phyloP scores from a whole-genome alignment of 37 sponge, comb jelly and placozoan genomes.

The Haliclona indistincta region DNA sequence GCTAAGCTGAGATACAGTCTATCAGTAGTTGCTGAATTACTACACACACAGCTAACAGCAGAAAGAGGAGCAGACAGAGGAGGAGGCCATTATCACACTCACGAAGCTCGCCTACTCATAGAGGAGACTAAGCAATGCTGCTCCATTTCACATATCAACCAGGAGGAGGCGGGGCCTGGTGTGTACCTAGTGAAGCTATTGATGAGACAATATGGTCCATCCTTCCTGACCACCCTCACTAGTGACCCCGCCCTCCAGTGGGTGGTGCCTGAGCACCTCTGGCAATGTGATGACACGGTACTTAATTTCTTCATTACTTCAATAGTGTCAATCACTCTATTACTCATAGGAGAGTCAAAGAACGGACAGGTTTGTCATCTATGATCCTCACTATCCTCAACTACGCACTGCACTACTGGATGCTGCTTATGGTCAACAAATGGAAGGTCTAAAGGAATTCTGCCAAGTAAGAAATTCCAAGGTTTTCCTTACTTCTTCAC shows the following conservation, averaged over 20 bases:
- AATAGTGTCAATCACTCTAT: too few relatives aligned
- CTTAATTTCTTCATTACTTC: too few relatives aligned
- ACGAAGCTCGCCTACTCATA: not conserved
- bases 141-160: not conserved
- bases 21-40: constrained; percentile 38
- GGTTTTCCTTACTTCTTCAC: too few relatives aligned
- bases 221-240: constrained; percentile 29
- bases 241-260: constrained; percentile 20
- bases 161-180: constrained; percentile 19
- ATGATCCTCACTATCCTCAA: constrained; percentile 31
- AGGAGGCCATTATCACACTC: not conserved
- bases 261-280: constrained; percentile 45
- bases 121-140: not conserved
- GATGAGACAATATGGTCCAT: constrained; percentile 55
- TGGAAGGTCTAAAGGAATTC: too few relatives aligned
- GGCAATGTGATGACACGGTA: not conserved
- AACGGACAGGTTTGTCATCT: constrained; percentile 74
- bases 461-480: too few relatives aligned
- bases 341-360: too few relatives aligned
- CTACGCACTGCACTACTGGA: constrained; percentile 37
- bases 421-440: constrained; percentile 44
- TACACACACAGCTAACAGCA: constrained; percentile 15
- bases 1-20: constrained; percentile 53
- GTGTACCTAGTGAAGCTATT: constrained; percentile 63
- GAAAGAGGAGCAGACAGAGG: not conserved